A percentile compares a stretch with the other conserved stretches of the same genome.
Evolutionary conservation across 2,113 vertebrate genomes (phyloP).

Genomic region (Cyanocitta stelleri): DNA sequence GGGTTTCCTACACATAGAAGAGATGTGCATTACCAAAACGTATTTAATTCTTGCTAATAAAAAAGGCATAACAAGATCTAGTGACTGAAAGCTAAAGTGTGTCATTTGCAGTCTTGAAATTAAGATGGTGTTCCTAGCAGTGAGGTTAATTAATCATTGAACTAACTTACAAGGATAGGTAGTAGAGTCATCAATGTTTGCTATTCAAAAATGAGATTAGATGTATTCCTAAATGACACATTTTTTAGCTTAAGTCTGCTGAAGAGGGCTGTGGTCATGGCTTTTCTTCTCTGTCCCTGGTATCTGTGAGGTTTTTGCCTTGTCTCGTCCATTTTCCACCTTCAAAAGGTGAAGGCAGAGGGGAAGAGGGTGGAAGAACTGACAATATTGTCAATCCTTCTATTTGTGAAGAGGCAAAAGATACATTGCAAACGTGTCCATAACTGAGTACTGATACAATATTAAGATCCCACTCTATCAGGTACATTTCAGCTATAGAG

Average conservation of each 20-base stretch:
- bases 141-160: background rate
- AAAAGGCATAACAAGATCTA: background rate
- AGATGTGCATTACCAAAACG: background rate
- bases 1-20: background rate
- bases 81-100: background rate
- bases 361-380: background rate
- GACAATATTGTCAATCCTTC: background rate
- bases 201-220: background rate
- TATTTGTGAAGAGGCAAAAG: background rate
- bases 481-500: background rate
- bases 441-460: background rate
- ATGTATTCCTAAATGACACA: background rate
- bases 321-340: background rate
- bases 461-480: background rate
- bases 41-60: background rate
- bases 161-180: background rate
- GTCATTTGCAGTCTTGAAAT: background rate
- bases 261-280: background rate
- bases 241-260: background rate
- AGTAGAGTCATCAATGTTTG: background rate
- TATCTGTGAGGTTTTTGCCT: background rate
- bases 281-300: background rate
- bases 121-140: background rate
- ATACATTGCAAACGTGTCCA: background rate
- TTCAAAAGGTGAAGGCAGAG: background rate